phyloP scores from a whole-genome alignment of 1,140 invertebrate genomes.

The Oscheius sp. region DNA sequence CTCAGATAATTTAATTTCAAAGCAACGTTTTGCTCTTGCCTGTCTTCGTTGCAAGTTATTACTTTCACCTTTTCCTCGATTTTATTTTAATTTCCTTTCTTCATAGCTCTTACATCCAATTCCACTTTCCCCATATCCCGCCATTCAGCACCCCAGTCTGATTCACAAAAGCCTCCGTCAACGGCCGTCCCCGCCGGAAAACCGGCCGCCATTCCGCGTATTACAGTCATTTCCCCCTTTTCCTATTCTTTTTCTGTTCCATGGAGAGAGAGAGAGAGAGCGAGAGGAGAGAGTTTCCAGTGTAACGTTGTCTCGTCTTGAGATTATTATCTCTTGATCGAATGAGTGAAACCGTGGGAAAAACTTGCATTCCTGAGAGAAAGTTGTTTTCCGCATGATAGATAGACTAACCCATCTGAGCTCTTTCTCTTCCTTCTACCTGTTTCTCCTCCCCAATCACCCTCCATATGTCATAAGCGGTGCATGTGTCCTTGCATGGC shows the following conservation, averaged over 20 bases:
- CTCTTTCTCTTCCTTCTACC: background rate
- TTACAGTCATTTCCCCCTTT: background rate
- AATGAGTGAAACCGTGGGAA: background rate
- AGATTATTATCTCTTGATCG: background rate
- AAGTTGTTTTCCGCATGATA: background rate
- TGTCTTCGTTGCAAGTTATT: too few species aligned
- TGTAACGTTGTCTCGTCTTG: background rate
- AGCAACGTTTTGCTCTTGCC: too few species aligned
- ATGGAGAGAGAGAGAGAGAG: background rate
- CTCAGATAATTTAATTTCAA: too few species aligned
- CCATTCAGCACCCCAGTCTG: background rate
- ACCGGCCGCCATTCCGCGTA: background rate
- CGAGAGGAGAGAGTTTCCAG: background rate
- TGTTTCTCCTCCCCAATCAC: too few species aligned
- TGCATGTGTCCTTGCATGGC: constrained; percentile 4
- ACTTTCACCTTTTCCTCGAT: too few species aligned
- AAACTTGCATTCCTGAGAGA: background rate
- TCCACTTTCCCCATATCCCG: too few species aligned
- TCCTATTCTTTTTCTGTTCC: background rate
- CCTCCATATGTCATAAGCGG: background rate
- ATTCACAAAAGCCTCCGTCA: background rate
- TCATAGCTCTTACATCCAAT: too few species aligned
- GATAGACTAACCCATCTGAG: background rate
- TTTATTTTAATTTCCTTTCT: too few species aligned
- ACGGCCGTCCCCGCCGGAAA: too few species aligned